phyloP scores from a whole-genome alignment of 1,140 invertebrate species.

The Drosophila prosaltans region DNA sequence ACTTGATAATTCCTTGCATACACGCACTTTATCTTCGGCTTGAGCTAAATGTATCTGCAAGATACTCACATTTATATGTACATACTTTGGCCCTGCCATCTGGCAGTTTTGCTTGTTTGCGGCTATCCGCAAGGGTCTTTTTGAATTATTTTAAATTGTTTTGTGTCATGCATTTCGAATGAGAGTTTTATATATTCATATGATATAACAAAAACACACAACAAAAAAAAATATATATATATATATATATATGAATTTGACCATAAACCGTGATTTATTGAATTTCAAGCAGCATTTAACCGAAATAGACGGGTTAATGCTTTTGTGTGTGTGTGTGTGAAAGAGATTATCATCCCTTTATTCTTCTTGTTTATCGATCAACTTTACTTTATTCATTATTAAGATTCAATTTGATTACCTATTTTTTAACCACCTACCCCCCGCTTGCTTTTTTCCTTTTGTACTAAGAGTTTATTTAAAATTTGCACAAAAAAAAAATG shows the following conservation, averaged over 20 bases:
- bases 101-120: conserved; percentile 46
- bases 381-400: neutral
- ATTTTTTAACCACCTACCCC: neutral
- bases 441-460: neutral
- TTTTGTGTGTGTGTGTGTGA: neutral
- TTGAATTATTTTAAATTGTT: conserved; percentile 79
- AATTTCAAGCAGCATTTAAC: conserved; percentile 57
- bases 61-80: conserved; percentile 48
- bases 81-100: conserved; percentile 18
- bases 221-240: conserved; percentile 11
- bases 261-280: conserved; percentile 60
- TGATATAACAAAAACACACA: neutral
- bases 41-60: conserved; percentile 48
- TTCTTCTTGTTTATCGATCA: conserved; percentile 3
- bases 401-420: neutral
- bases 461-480: neutral
- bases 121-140: conserved; percentile 57
- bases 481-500: neutral
- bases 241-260: conserved; percentile 47
- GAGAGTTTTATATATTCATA: conserved; percentile 62
- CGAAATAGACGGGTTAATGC: conserved; percentile 34
- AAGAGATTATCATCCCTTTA: neutral
- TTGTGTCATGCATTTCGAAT: conserved; percentile 46
- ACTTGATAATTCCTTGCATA: conserved; percentile 80
- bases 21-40: conserved; percentile 67